phyloP scores from a whole-genome alignment of 1,140 invertebrate species.

The Andrena cerasifolii region DNA sequence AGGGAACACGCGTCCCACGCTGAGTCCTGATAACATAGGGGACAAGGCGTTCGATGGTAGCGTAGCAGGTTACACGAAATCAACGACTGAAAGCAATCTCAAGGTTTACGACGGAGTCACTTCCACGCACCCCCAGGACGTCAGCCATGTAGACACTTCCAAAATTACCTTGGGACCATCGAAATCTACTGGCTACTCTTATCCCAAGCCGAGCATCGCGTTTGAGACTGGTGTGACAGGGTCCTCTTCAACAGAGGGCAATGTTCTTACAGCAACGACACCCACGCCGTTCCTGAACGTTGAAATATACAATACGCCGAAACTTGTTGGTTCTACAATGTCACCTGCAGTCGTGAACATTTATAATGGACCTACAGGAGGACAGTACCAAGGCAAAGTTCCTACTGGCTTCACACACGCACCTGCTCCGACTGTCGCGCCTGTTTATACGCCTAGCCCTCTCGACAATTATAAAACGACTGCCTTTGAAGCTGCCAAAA shows the following conservation, averaged over 20 bases:
- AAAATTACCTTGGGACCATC: constrained; percentile 37
- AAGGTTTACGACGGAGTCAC: background rate
- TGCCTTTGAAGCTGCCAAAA: constrained; percentile 61
- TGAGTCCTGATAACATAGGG: constrained; percentile 73
- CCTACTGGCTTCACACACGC: constrained; percentile 12
- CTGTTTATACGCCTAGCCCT: constrained; percentile 69
- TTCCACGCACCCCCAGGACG: constrained; percentile 9
- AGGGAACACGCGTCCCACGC: constrained; percentile 55
- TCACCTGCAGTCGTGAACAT: constrained; percentile 36
- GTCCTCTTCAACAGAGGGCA: constrained; percentile 7
- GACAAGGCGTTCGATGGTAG: constrained; percentile 75
- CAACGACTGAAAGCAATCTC: constrained; percentile 8
- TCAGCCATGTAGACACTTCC: constrained; percentile 22
- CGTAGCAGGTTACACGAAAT: constrained; percentile 58
- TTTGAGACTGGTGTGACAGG: constrained; percentile 43
- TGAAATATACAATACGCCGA: constrained; percentile 64
- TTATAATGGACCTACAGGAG: constrained; percentile 22
- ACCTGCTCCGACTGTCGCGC: constrained; percentile 55
- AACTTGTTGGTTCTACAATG: constrained; percentile 16
- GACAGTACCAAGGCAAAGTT: background rate
- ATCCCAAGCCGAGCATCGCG: constrained; percentile 63
- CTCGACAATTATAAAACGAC: constrained; percentile 68
- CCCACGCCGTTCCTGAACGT: constrained; percentile 63
- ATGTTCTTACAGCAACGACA: constrained; percentile 59
- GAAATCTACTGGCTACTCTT: constrained; percentile 60